Conservation (phyloP, 2,797 vertebrate species). For the Xenopus petersii region DNA sequence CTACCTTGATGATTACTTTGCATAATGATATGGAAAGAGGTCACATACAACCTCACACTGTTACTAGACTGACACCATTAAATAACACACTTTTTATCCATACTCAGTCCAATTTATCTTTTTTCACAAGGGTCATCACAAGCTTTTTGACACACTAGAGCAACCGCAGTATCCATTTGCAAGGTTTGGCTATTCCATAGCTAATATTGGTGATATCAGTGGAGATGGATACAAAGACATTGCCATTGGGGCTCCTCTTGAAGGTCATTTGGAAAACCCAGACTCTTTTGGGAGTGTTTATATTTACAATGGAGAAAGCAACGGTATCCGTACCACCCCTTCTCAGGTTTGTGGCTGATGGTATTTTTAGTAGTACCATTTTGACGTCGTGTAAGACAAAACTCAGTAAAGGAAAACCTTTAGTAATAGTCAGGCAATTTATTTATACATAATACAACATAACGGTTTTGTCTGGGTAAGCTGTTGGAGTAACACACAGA, state of each 20-base stretch:
- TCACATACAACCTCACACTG: neutral
- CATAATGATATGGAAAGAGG: slow-evolving; percentile 1
- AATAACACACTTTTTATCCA: too few relatives aligned
- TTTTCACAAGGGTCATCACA: too few relatives aligned
- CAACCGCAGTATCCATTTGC: slow-evolving; percentile 53
- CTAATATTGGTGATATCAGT: slow-evolving; percentile 65
- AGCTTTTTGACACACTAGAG: slow-evolving; percentile 26
- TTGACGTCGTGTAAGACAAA: too few relatives aligned
- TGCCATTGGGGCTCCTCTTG: slow-evolving; percentile 69
- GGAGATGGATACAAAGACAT: slow-evolving; percentile 63
- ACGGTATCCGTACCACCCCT: slow-evolving; percentile 48
- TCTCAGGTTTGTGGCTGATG: slow-evolving; percentile 70
- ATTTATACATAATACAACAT: too few relatives aligned
- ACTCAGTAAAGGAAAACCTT: too few relatives aligned
- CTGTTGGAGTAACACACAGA: too few relatives aligned
- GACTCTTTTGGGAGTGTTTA: slow-evolving; percentile 67
- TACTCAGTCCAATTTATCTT: too few relatives aligned
- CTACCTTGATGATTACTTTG: too few relatives aligned
- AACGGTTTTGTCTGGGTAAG: too few relatives aligned
- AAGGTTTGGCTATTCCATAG: slow-evolving; percentile 71
- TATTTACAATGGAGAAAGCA: slow-evolving; percentile 61
- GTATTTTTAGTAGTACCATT: too few relatives aligned
- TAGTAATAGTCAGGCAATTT: too few relatives aligned
- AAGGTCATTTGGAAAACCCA: slow-evolving; percentile 45
- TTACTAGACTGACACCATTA: neutral